A percentile compares a stretch with the other conserved stretches of the same genome.
These are phyloP conservation scores for Petromus typicus DNA, from an alignment of 2,113 vertebrate species.

Conservation along the genomic window DNA sequence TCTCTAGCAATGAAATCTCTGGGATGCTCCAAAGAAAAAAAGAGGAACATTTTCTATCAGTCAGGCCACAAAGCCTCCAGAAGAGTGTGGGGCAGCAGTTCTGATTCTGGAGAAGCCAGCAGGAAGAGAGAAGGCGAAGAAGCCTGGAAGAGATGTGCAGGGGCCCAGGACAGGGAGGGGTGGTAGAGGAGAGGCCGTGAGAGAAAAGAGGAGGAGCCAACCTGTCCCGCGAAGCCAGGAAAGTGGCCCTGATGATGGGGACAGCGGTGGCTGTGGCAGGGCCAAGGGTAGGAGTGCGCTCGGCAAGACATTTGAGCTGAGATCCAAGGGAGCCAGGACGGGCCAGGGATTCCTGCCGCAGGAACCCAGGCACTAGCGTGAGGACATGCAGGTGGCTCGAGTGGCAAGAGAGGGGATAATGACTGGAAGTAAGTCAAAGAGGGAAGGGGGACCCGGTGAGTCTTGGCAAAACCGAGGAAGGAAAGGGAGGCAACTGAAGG, in stretches of 20 bases:
- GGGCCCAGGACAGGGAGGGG: not conserved
- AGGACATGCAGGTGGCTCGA: not conserved
- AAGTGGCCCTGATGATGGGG: not conserved
- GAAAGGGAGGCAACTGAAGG: not conserved
- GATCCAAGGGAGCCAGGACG: not conserved
- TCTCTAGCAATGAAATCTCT: conserved; percentile 17
- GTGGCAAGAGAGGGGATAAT: not conserved
- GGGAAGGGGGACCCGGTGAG: not conserved
- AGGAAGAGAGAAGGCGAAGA: not conserved
- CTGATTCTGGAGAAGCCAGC: not conserved
- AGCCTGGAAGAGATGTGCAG: fast-evolving
- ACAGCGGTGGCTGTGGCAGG: no score
- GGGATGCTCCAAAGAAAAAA: not conserved
- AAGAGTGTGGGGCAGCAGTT: not conserved
- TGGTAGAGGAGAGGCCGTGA: not conserved
- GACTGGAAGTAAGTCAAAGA: not conserved
- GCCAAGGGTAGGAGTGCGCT: not conserved
- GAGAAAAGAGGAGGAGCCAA: not conserved
- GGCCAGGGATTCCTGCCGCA: not conserved
- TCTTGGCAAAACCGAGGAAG: not conserved
- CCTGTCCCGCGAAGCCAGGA: not conserved
- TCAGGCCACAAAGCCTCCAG: not conserved
- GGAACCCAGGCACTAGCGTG: not conserved
- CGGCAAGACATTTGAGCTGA: not conserved
- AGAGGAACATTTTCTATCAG: not conserved